Evolutionary conservation across 37 sponge, comb jelly and placozoan genomes (phyloP), one percentile per base, ranked within the genome.

Genomic region (Geodia barretti): DNA sequence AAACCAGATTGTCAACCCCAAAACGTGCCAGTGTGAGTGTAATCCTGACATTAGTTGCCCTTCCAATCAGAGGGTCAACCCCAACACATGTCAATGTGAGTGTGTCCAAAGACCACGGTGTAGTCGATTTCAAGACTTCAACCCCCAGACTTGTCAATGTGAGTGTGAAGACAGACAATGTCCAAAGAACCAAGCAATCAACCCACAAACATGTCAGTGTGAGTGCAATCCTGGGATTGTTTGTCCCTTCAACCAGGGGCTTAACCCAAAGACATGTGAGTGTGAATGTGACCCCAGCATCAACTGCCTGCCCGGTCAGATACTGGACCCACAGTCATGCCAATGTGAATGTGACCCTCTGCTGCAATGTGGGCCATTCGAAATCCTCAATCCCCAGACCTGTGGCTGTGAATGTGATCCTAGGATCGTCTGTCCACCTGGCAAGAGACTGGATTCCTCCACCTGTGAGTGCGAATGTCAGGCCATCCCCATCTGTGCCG

Each of bases 21-120:
- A n/a, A n/a, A n/a, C n/a, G 30, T 86, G 86, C 74, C 73, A 65
- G 67, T 86, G 86, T 73, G 60, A 33, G 20, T 86, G 86, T 64
- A 72, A 72, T 23, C 39, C 4, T 4, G 25, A 26, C 0, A 19
- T 67, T 32, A 67, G 1, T 2, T 68, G 69, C 74, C 62, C 70
- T 4, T 11, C 35, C 1, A 28, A 39, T 41, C 85, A 71, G 62
- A 25, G 2, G 2, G 34, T 42, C 43, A 64, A 81, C 35, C 64
- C 36, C 14, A 0, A 34, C 1, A 72, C 73, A n/a, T n/a, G n/a
- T n/a, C n/a, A n/a, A n/a, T n/a, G n/a, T n/a, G n/a, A n/a, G n/a
- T n/a, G n/a, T n/a, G n/a, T n/a, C n/a, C n/a, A n/a, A n/a, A n/a
- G n/a, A n/a, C n/a, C n/a, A n/a, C n/a, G n/a, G n/a, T n/a, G n/a